Evolutionary conservation across 2,888 invertebrate genomes (phyloP).

Genomic region (Mythimna loreyi): DNA sequence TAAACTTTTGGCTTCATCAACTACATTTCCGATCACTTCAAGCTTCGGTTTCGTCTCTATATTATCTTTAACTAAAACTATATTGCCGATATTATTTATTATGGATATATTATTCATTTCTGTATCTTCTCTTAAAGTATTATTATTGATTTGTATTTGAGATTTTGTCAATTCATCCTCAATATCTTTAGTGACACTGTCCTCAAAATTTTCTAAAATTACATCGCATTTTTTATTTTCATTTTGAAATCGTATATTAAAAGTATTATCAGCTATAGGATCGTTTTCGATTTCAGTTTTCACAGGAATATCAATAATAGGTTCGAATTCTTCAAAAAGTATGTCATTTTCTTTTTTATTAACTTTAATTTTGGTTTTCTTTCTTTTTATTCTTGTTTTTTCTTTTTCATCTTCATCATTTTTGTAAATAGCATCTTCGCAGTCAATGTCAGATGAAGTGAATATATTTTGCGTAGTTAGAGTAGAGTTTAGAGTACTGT

Average conservation of each 20-base stretch:
- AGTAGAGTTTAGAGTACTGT: slow-evolving; percentile 20
- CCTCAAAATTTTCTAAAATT: neutral
- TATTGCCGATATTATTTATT: slow-evolving; percentile 3
- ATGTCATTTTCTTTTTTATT: neutral
- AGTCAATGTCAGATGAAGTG: slow-evolving; percentile 7
- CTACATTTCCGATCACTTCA: neutral
- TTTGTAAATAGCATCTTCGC: neutral
- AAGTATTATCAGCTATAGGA: slow-evolving; percentile 25
- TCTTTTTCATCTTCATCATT: neutral
- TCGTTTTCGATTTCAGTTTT: slow-evolving; percentile 30
- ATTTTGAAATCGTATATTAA: neutral
- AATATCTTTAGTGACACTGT: neutral
- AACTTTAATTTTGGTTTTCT: neutral
- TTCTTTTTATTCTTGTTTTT: neutral
- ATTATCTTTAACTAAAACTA: slow-evolving; percentile 7
- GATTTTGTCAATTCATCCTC: neutral
- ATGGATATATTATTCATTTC: neutral
- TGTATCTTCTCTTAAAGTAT: neutral
- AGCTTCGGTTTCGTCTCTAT: neutral
- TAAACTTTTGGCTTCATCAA: neutral
- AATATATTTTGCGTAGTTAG: neutral
- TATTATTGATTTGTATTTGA: neutral
- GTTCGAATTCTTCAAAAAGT: neutral
- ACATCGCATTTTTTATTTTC: slow-evolving; percentile 3
- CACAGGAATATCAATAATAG: slow-evolving; percentile 37